A percentile compares a stretch with the other conserved stretches of the same genome.
These are phyloP conservation scores for Celastrina argiolus DNA, from an alignment of 2,888 invertebrate genomes.

Conservation along the genomic window DNA sequence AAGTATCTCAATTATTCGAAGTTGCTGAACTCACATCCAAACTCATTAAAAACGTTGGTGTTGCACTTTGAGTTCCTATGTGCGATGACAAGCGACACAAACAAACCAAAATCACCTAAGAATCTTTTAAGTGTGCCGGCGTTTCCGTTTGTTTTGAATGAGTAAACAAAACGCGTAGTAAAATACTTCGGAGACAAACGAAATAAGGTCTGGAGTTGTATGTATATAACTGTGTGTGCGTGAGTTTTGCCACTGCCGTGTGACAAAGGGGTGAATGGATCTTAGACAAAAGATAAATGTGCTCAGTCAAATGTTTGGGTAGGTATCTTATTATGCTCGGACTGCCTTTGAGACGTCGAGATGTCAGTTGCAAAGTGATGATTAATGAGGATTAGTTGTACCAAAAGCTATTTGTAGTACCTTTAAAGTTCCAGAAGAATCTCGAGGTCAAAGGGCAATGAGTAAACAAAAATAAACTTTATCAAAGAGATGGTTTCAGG, in stretches of 20 bases:
- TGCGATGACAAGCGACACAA: slow-evolving; percentile 22
- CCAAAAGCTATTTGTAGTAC: not conserved
- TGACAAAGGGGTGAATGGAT: slow-evolving; percentile 46
- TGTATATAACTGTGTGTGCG: slow-evolving; percentile 29
- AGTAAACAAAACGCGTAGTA: slow-evolving; percentile 29
- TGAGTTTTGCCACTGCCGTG: slow-evolving; percentile 30
- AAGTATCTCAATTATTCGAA: too few relatives aligned
- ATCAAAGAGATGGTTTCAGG: not conserved
- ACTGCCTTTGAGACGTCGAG: slow-evolving; percentile 25
- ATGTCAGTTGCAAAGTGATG: slow-evolving; percentile 18
- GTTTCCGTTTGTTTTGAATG: slow-evolving; percentile 30
- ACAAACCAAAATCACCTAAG: slow-evolving; percentile 27
- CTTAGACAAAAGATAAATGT: slow-evolving; percentile 50
- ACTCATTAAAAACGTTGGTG: not conserved
- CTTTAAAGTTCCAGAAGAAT: not conserved
- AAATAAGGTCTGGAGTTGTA: slow-evolving; percentile 30
- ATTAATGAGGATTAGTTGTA: slow-evolving; percentile 4
- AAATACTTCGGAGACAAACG: slow-evolving; percentile 27
- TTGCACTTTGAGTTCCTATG: not conserved
- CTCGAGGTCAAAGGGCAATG: not conserved
- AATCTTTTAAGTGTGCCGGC: slow-evolving; percentile 25
- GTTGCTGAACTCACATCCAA: not conserved
- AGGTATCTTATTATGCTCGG: slow-evolving; percentile 27
- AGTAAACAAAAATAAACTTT: not conserved
- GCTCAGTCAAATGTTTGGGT: slow-evolving; percentile 49